These are phyloP conservation scores for Arctopsyche grandis DNA, from an alignment of 1,140 invertebrate genomes.

Conservation along the genomic window DNA sequence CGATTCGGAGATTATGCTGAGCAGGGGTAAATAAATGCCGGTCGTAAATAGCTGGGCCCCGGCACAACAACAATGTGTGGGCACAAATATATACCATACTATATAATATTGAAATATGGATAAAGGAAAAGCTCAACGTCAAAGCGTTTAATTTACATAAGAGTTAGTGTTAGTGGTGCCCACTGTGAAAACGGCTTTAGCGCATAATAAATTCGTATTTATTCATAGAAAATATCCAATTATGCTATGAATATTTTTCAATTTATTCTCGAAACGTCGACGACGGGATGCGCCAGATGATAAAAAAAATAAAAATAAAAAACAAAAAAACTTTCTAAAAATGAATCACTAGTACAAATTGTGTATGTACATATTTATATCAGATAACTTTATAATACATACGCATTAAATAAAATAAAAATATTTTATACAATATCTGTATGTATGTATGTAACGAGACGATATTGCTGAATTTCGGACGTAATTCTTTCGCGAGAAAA, in stretches of 20 bases:
- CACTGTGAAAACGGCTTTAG: slow-evolving; percentile 25
- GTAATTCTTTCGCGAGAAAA: background rate
- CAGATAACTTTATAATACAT: no score
- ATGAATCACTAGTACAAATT: background rate
- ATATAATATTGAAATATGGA: slow-evolving; percentile 39
- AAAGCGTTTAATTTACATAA: slow-evolving; percentile 34
- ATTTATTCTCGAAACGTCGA: background rate
- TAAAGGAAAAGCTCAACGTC: slow-evolving; percentile 31
- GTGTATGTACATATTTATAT: no score
- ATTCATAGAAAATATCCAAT: slow-evolving; percentile 36
- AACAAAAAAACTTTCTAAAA: background rate
- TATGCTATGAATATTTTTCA: slow-evolving; percentile 33
- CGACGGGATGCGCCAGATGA: background rate
- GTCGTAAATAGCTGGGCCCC: slow-evolving; percentile 10
- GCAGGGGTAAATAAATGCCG: slow-evolving; percentile 30
- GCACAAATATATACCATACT: background rate
- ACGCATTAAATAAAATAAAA: no score
- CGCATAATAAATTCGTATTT: slow-evolving; percentile 37
- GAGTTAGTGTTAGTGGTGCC: background rate
- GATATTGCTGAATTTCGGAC: no score
- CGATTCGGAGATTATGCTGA: slow-evolving; percentile 17
- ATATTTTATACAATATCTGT: no score
- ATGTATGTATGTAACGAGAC: no score
- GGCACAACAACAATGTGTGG: slow-evolving; percentile 30
- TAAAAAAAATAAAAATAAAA: background rate